Evolutionary conservation across 2,888 invertebrate genomes (phyloP).

Genomic region (Teleogryllus oceanicus): DNA sequence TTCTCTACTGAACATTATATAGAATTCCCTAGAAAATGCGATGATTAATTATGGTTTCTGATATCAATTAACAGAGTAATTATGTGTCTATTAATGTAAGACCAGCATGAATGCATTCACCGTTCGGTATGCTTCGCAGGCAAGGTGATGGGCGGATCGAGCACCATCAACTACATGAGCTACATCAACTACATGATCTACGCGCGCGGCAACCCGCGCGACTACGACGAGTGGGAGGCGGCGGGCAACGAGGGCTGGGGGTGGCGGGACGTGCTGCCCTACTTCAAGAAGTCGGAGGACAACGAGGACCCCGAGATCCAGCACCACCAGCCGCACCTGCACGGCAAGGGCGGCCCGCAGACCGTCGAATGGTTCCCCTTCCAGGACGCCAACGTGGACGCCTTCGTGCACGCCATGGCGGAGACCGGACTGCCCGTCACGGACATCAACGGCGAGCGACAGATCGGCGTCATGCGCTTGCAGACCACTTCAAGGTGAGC

Average conservation of each 20-base stretch:
- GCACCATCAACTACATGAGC: constrained; percentile 65
- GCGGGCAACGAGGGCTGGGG: constrained; percentile 63
- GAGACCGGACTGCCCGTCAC: constrained; percentile 59
- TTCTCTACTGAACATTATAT: too few species aligned
- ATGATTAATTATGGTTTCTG: too few species aligned
- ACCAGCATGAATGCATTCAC: too few species aligned
- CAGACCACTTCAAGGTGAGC: constrained; percentile 57
- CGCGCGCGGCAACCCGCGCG: constrained; percentile 56
- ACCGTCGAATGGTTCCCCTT: constrained; percentile 63
- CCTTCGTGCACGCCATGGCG: constrained; percentile 58
- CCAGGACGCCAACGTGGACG: constrained; percentile 54
- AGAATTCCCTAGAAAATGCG: too few species aligned
- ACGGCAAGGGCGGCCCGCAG: constrained; percentile 60
- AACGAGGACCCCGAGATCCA: constrained; percentile 55
- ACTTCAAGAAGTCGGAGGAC: constrained; percentile 65
- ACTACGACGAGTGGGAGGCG: constrained; percentile 64
- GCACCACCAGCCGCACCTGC: constrained; percentile 54
- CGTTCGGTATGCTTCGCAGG: constrained; percentile 42
- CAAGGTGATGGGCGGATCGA: constrained; percentile 65
- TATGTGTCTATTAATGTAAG: too few species aligned
- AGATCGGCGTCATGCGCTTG: constrained; percentile 59
- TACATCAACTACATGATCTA: constrained; percentile 68
- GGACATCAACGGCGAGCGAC: constrained; percentile 43
- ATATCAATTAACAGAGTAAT: too few species aligned
- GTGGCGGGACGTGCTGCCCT: constrained; percentile 62